phyloP scores from a whole-genome alignment of 2,113 vertebrate genomes.

The Podocnemis expansa region DNA sequence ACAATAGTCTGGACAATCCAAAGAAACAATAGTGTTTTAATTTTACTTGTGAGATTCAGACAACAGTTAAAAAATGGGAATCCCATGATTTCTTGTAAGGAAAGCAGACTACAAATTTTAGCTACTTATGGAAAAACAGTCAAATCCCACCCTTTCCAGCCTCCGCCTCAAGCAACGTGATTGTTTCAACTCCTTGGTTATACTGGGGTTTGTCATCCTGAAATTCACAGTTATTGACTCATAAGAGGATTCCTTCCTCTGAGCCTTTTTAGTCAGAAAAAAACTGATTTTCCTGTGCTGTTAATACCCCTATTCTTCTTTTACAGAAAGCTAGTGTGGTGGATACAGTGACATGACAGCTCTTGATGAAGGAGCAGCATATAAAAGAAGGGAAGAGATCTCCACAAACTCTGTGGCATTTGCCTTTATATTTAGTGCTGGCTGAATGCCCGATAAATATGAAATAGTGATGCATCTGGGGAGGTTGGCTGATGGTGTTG shows the following conservation, averaged over 20 bases:
- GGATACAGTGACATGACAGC: neutral
- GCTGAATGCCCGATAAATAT: neutral
- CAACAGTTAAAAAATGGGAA: neutral
- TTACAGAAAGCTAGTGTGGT: neutral
- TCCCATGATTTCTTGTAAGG: neutral
- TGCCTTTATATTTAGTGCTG: neutral
- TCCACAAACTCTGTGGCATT: neutral
- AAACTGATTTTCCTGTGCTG: neutral
- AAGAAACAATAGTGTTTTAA: neutral
- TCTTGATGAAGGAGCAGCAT: neutral
- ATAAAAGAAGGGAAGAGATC: neutral
- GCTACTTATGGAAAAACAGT: neutral
- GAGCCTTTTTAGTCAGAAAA: neutral
- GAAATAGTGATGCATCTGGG: neutral
- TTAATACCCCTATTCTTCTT: neutral
- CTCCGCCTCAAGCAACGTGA: neutral
- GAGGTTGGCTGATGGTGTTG: neutral
- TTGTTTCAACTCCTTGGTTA: neutral
- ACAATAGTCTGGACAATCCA: neutral
- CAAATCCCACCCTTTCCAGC: neutral
- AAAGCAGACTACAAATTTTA: neutral
- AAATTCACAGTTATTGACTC: conserved; percentile 36
- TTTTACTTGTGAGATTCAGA: neutral
- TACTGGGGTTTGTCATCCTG: conserved; percentile 55
- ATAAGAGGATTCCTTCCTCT: neutral